Evolutionary conservation across 2,888 invertebrate species (phyloP).

Genomic region (Malthinus seriepunctatus): DNA sequence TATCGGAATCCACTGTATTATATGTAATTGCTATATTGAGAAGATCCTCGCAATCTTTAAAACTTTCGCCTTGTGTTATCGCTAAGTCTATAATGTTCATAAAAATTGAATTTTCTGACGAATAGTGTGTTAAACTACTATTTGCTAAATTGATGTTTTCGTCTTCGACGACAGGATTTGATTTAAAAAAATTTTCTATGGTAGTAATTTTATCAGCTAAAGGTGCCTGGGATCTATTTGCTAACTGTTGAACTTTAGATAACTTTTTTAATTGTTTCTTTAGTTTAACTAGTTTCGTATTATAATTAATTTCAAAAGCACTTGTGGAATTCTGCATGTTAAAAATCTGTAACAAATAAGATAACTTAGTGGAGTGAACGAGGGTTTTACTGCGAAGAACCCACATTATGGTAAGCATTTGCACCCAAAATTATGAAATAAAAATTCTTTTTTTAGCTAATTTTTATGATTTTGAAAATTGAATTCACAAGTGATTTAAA

Average conservation of each 20-base stretch:
- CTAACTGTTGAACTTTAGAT: slow-evolving; percentile 26
- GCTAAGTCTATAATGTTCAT: slow-evolving; percentile 51
- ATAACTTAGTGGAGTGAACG: slow-evolving; percentile 10
- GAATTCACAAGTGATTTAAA: no score
- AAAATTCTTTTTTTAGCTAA: no score
- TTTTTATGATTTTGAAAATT: no score
- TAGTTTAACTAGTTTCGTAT: slow-evolving; percentile 63
- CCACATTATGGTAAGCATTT: no score
- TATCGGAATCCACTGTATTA: slow-evolving; percentile 32
- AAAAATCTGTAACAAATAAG: slow-evolving; percentile 64
- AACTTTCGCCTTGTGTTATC: slow-evolving; percentile 42
- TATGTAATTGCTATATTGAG: slow-evolving; percentile 38
- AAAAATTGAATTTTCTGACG: slow-evolving; percentile 49
- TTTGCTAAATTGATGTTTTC: slow-evolving; percentile 38
- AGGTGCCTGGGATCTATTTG: background rate
- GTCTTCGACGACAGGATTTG: slow-evolving; percentile 43
- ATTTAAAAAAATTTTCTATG: slow-evolving; percentile 50
- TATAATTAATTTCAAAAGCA: slow-evolving; percentile 70
- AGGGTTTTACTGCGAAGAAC: no score
- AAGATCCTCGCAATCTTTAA: slow-evolving; percentile 41
- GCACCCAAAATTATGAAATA: no score
- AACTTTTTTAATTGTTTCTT: slow-evolving; percentile 35
- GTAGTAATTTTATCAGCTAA: background rate
- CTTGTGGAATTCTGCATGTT: slow-evolving; percentile 66
- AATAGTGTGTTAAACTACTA: slow-evolving; percentile 40